A percentile compares a stretch with the other conserved stretches of the same genome.
Evolutionary conservation across 2,888 invertebrate species (phyloP).

Genomic region (Strigamia maritima): DNA sequence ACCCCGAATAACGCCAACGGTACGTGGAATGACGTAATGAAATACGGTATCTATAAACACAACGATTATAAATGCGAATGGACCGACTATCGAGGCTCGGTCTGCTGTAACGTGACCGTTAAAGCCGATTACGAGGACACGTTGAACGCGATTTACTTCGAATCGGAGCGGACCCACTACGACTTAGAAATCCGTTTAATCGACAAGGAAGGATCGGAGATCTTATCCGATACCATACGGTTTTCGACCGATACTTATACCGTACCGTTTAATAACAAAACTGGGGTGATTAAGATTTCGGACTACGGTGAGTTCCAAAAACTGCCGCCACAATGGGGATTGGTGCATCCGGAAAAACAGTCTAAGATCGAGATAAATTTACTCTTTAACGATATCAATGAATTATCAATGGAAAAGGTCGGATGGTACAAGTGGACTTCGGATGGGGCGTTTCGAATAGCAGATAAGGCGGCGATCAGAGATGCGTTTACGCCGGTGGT

Average conservation of each 20-base stretch:
- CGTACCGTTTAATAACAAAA: background rate
- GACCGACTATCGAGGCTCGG: background rate
- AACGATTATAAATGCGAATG: background rate
- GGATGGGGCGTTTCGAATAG: background rate
- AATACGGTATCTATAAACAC: background rate
- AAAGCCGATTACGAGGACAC: background rate
- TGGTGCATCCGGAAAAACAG: background rate
- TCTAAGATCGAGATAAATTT: background rate
- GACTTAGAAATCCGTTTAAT: background rate
- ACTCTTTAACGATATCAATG: background rate
- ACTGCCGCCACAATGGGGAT: background rate
- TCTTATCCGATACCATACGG: background rate
- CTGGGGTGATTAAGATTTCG: background rate
- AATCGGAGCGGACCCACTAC: background rate
- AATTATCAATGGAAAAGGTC: background rate
- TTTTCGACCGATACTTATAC: background rate
- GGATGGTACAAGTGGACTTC: background rate
- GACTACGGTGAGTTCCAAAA: background rate
- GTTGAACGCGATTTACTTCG: background rate
- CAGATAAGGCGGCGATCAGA: background rate
- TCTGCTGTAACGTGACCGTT: background rate
- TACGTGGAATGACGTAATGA: background rate
- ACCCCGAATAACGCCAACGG: background rate
- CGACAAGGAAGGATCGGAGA: background rate
- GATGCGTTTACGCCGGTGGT: background rate